Evolutionary conservation across 2,797 vertebrate genomes (phyloP).

Genomic region (Microctenopoma steveboyesi): DNA sequence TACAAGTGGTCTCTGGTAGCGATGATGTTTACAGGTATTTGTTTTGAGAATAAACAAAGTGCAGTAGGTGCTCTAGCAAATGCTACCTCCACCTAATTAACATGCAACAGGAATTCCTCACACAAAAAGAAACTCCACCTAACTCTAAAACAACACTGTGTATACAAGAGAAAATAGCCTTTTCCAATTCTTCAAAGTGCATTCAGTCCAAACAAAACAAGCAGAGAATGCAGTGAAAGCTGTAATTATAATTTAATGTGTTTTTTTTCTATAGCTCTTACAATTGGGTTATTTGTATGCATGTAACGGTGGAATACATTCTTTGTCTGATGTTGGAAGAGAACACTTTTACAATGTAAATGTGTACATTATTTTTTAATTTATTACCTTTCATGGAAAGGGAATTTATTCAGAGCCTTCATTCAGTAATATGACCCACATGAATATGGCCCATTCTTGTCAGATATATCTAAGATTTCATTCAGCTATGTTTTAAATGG

Average conservation of each 20-base stretch:
- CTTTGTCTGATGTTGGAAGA: constrained; percentile 46
- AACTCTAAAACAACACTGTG: constrained; percentile 37
- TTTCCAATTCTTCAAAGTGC: constrained; percentile 41
- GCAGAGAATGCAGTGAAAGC: constrained; percentile 39
- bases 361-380: constrained; percentile 69
- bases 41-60: constrained; percentile 13
- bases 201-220: constrained; percentile 44
- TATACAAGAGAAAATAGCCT: constrained; percentile 43
- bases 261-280: constrained; percentile 40
- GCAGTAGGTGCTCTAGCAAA: constrained; percentile 14
- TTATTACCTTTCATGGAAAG: constrained; percentile 63
- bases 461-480: constrained; percentile 77
- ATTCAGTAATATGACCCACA: constrained; percentile 60
- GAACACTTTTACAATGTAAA: constrained; percentile 59
- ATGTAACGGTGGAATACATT: constrained; percentile 45
- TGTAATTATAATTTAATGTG: constrained; percentile 61
- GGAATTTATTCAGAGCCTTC: constrained; percentile 63
- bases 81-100: constrained; percentile 23
- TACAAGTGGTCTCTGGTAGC: not conserved
- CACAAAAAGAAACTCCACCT: constrained; percentile 25
- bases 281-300: constrained; percentile 74
- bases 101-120: constrained; percentile 11
- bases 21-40: constrained; percentile 17
- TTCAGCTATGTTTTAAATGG: constrained; percentile 74
- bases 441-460: constrained; percentile 63